Evolutionary conservation across 2,888 invertebrate species (phyloP), one percentile per base, ranked within the genome.

Genomic region (Xylota segnis): DNA sequence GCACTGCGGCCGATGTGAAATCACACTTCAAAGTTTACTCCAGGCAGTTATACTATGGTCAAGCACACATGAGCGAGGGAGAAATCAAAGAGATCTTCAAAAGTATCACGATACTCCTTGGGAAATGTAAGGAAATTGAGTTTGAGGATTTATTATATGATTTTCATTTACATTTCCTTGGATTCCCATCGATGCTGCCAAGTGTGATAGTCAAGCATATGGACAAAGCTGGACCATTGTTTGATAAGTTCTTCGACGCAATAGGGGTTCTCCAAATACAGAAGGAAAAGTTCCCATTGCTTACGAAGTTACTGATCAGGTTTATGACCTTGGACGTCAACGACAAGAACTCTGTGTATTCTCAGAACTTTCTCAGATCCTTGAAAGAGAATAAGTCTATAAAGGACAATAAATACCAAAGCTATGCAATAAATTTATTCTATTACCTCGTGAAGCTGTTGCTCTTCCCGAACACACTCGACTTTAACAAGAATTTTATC

Each of bases 391-490:
- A 88, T 18, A 18, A 43, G 16, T 78, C 88, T 0, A 87, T 90
- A 47, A 89, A 89, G 56, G 74, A 71, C 5, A 59, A 88, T 4
- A 86, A 88, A 5, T 47, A 86, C 0, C 88, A 89, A 5, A 75
- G 84, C 3, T 89, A 90, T 70, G 86, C 77, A 1, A 68, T 90
- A 0, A 88, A 89, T 14, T 58, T 90, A 34, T 77, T 90, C 1
- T 90, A 92, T 71, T 90, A 90, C 66, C 89, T 90, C 37, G 58
- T 90, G 0, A 92, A 91, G 76, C 37, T 91, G 12, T 6, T 90
- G 0, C 88, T 84, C 54, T 82, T 76, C 0, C 88, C 88, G 7
- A 87, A 87, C 0, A 37, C 68, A 0, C 56, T 37, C 0, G 88
- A 89, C n/a, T 88, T 91, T 4, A 87, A 88, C 23, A 74, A 34